These are phyloP conservation scores for Peromyscus californicus DNA, from an alignment of 2,113 vertebrate genomes.

Conservation along the genomic window DNA sequence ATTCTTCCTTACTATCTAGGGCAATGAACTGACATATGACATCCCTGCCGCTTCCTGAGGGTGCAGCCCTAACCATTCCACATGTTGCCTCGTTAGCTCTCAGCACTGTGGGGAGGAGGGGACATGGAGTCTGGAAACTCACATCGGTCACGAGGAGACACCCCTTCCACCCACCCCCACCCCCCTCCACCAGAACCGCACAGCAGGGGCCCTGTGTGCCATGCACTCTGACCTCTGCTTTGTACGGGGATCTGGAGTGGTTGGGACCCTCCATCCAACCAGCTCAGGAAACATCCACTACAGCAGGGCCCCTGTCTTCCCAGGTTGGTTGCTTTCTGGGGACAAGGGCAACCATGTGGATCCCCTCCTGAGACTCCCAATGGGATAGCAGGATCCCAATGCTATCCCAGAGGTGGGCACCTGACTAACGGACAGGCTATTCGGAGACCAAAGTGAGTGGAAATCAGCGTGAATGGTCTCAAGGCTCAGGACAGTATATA, in stretches of 20 bases:
- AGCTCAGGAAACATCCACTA: not conserved
- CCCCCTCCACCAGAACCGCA: not conserved
- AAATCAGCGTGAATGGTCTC: constrained; percentile 36
- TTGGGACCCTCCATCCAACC: not conserved
- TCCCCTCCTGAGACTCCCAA: not conserved
- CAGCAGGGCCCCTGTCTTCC: not conserved
- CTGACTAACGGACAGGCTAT: not conserved
- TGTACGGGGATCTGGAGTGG: not conserved
- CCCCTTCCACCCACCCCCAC: too few relatives aligned
- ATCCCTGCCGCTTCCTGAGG: not conserved
- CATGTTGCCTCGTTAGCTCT: not conserved
- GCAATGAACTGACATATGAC: not conserved
- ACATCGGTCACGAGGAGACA: not conserved
- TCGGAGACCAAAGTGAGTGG: constrained; percentile 54
- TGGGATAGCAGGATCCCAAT: not conserved
- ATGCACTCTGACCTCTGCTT: not conserved
- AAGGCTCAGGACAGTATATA: not conserved
- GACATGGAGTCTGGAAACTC: not conserved
- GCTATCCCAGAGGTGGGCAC: not conserved
- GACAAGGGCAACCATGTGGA: not conserved
- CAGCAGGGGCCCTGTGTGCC: too few relatives aligned
- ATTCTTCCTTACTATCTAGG: not conserved
- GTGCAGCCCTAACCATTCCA: not conserved
- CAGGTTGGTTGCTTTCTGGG: not conserved
- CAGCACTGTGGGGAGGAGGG: not conserved